Percentiles rank a stretch among this genome's conserved stretches.
phyloP scores from a whole-genome alignment of 2,797 vertebrate species.

The Mionectes olivaceus region DNA sequence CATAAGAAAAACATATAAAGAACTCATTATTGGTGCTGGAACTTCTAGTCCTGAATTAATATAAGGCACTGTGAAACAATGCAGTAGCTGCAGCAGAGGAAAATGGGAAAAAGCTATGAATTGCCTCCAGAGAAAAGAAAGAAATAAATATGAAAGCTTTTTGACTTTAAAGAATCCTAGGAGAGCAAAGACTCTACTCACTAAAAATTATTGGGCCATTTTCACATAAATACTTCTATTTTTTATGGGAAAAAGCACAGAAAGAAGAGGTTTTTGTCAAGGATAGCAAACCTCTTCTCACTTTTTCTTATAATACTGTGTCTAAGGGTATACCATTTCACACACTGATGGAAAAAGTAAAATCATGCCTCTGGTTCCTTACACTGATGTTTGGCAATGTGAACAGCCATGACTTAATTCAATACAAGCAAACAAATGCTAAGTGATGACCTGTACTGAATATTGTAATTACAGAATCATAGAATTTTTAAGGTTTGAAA shows the following conservation, averaged over 20 bases:
- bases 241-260: background rate
- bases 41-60: constrained; percentile 36
- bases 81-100: background rate
- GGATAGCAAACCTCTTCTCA: background rate
- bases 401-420: background rate
- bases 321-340: background rate
- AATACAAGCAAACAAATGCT: background rate
- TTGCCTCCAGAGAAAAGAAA: background rate
- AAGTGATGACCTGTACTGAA: background rate
- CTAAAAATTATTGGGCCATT: constrained; percentile 20
- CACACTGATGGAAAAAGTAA: background rate
- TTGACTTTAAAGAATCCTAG: constrained; percentile 35
- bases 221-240: constrained; percentile 28
- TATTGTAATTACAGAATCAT: background rate
- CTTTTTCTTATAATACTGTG: background rate
- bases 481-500: background rate
- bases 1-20: background rate
- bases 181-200: constrained; percentile 18
- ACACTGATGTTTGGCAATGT: background rate
- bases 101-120: background rate
- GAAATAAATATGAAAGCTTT: constrained; percentile 50
- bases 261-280: background rate
- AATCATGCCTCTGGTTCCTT: background rate
- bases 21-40: background rate
- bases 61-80: constrained; percentile 39